Base-by-base conservation (phyloP, 2,113 vertebrate genomes). In the Megaceryle maxima region DNA sequence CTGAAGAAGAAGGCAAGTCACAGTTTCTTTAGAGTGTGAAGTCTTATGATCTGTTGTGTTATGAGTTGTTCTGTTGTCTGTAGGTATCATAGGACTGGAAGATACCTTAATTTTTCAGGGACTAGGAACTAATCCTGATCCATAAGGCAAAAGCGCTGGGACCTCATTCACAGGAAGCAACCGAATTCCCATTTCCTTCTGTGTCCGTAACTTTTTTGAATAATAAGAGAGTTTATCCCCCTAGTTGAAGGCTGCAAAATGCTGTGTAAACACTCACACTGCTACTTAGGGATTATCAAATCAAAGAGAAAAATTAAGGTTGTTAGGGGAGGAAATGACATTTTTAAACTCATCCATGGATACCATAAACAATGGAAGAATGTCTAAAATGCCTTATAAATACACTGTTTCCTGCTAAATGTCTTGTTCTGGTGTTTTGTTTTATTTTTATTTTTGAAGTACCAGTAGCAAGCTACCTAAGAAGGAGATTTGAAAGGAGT, bases 311-410 rank as follows among this genome's bases (percentile, higher is more conserved):
- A 80, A 85, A 85, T 44, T 39, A 92, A 88, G 44, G 76, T 75
- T 70, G 39, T 60, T 77, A 72, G 91, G 70, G 79, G 82, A 93
- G 88, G 94, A 96, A 92, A 64, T 72, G 0, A 57, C 90, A 83
- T 88, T 92, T 94, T 95, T 82, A 76, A 92, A 94, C 69, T 60
- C 56, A 29, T 72, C 66, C 25, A 44, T 78, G 44, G 35, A 88
- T 63, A 87, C 16, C 81, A 86, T 85, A 86, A 95, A 90, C 87
- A 94, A 67, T 80, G 80, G 67, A 20, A 77, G 92, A 92, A 87
- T 79, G 18, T 64, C 87, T 73, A 75, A 91, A 94, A 92, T 84
- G 51, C 64, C 59, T 84, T 84, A 79, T 92, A 95, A 93, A 87
- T 87, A 95, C 64, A 75, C 29, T 55, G 15, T 87, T 15, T 73